These are phyloP conservation scores for Gambelia wislizenii DNA, from an alignment of 2,797 vertebrate genomes.

Conservation along the genomic window DNA sequence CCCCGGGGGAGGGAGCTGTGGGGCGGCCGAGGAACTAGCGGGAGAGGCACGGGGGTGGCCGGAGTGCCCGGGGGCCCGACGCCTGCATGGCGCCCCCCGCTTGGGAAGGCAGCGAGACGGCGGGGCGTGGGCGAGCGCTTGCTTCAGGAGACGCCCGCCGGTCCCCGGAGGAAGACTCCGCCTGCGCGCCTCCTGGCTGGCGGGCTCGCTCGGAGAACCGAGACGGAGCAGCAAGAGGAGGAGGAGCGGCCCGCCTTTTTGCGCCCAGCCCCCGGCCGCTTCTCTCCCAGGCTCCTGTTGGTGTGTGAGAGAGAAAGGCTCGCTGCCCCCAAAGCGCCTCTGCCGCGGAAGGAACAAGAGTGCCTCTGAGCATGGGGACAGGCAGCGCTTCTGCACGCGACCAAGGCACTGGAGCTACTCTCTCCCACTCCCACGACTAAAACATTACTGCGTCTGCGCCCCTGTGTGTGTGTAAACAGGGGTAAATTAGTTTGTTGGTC, in stretches of 20 bases:
- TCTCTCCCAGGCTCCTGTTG: background rate
- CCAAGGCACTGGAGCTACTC: background rate
- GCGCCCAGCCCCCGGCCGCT: background rate
- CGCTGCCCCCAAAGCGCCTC: background rate
- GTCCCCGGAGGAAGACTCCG: constrained; percentile 49
- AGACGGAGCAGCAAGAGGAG: background rate
- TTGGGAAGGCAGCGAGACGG: constrained; percentile 10
- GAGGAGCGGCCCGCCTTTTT: no score
- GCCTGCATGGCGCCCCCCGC: background rate
- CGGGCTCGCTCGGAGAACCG: constrained; percentile 2
- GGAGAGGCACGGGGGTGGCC: background rate
- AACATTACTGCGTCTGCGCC: background rate
- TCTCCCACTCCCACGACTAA: background rate
- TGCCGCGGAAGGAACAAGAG: background rate
- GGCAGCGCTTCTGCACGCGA: background rate
- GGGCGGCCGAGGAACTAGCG: background rate
- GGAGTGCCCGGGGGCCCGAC: constrained; percentile 2
- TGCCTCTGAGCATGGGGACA: background rate
- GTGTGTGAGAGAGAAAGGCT: background rate
- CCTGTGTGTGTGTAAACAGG: no score
- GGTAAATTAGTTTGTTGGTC: no score
- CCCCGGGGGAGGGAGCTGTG: background rate
- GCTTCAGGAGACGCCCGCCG: background rate
- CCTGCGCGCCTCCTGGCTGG: constrained; percentile 35
- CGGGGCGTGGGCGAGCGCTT: constrained; percentile 25